Conservation (phyloP, 2,888 invertebrate species). For the Phanerotoma sp. region DNA sequence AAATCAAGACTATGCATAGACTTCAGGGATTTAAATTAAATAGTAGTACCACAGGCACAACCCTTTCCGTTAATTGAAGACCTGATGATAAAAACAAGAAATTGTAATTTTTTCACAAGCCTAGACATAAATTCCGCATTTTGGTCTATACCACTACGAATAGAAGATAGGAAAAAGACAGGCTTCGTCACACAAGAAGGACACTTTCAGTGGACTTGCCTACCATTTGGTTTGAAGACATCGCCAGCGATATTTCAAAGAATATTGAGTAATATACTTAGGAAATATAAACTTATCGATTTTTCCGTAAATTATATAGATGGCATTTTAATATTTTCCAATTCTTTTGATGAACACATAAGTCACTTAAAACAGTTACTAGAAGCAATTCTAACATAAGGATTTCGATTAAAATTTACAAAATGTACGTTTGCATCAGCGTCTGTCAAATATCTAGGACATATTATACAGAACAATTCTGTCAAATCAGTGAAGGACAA, state of each 20-base stretch:
- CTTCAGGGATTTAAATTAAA: constrained; percentile 32
- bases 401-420: too few species aligned
- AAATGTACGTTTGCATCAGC: too few species aligned
- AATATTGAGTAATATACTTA: constrained; percentile 25
- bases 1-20: constrained; percentile 34
- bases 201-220: too few species aligned
- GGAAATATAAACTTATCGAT: constrained; percentile 17
- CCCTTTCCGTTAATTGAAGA: constrained; percentile 33
- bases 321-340: constrained; percentile 24
- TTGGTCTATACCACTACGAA: constrained; percentile 28
- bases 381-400: too few species aligned
- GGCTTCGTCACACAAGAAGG: constrained; percentile 22
- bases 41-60: constrained; percentile 29
- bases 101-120: constrained; percentile 26
- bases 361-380: constrained; percentile 6
- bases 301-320: constrained; percentile 25
- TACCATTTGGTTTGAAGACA: too few species aligned
- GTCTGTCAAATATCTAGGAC: too few species aligned
- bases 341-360: constrained; percentile 19
- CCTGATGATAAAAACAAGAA: constrained; percentile 28
- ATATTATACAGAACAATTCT: too few species aligned
- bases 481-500: constrained; percentile 29
- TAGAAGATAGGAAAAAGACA: constrained; percentile 26
- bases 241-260: constrained; percentile 27
- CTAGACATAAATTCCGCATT: constrained; percentile 31